phyloP scores from a whole-genome alignment of 2,888 invertebrate species.

The Drosophila multiciliata region DNA sequence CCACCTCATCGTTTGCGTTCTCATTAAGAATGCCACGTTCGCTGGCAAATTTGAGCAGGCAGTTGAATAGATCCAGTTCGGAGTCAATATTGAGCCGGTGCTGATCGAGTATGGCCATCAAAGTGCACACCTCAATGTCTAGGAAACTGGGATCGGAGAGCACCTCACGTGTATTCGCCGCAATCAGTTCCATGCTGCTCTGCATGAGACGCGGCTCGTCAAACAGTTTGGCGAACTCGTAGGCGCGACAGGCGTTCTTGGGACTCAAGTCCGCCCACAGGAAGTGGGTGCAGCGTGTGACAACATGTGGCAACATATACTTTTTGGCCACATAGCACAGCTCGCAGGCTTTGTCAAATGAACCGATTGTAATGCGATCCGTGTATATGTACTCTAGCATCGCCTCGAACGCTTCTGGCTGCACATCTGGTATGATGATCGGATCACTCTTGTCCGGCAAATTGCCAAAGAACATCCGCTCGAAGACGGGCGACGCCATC shows the following conservation, averaged over 20 bases:
- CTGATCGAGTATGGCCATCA: conserved; percentile 91
- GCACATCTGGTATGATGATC: conserved; percentile 92
- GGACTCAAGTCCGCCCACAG: conserved; percentile 90
- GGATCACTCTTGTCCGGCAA: conserved; percentile 92
- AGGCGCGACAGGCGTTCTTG: conserved; percentile 93
- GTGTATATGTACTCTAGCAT: conserved; percentile 94
- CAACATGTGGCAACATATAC: conserved; percentile 93
- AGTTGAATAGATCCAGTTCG: conserved; percentile 91
- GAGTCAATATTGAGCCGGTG: conserved; percentile 90
- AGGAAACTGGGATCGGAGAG: conserved; percentile 91
- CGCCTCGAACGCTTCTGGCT: conserved; percentile 93
- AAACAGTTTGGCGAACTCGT: conserved; percentile 94
- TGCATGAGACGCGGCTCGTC: conserved; percentile 93
- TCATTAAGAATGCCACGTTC: conserved; percentile 85
- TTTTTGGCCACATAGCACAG: conserved; percentile 95
- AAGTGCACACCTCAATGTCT: conserved; percentile 90
- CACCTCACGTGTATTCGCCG: conserved; percentile 91
- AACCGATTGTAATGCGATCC: conserved; percentile 91
- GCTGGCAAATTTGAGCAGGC: conserved; percentile 88
- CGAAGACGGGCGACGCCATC: conserved; percentile 95
- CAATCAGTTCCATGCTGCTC: conserved; percentile 92
- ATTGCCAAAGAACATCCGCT: conserved; percentile 94
- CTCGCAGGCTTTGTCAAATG: conserved; percentile 94
- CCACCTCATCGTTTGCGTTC: conserved; percentile 45
- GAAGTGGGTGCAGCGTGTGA: conserved; percentile 92